Percentiles rank a stretch among this genome's conserved stretches.
Evolutionary conservation across 2,888 invertebrate species (phyloP).

Genomic region (Linyphia triangularis): DNA sequence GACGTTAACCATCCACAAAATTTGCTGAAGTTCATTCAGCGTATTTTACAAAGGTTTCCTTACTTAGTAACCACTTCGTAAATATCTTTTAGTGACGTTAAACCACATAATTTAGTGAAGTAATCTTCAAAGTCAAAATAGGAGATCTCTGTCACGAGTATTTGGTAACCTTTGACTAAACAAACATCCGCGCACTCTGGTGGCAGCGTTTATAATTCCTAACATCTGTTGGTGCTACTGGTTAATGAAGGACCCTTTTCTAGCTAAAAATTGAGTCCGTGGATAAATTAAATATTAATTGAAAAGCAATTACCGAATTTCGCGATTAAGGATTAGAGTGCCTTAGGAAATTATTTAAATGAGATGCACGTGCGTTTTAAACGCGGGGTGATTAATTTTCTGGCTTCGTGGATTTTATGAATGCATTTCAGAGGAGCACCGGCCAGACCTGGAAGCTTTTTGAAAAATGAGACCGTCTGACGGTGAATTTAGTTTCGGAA

Average conservation of each 20-base stretch:
- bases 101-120: no score
- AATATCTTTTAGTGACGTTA: no score
- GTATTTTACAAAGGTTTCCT: no score
- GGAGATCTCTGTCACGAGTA: no score
- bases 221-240: slow-evolving; percentile 57
- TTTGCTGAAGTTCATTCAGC: no score
- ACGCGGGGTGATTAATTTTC: slow-evolving; percentile 59
- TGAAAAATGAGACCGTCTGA: slow-evolving; percentile 30
- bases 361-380: slow-evolving; percentile 63
- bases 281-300: slow-evolving; percentile 73
- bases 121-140: no score
- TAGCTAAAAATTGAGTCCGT: slow-evolving; percentile 59
- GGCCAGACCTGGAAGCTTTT: slow-evolving; percentile 18
- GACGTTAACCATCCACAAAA: no score
- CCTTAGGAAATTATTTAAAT: slow-evolving; percentile 66
- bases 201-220: slow-evolving; percentile 43
- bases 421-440: slow-evolving; percentile 35
- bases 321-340: slow-evolving; percentile 64
- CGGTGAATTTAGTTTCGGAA: slow-evolving; percentile 11
- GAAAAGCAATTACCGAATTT: slow-evolving; percentile 71
- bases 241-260: slow-evolving; percentile 48
- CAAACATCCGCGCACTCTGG: not conserved
- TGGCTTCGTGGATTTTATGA: slow-evolving; percentile 54
- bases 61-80: no score
- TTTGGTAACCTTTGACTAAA: no score